Base-by-base conservation (phyloP, 2,797 vertebrate species). In the Enoplosus armatus region DNA sequence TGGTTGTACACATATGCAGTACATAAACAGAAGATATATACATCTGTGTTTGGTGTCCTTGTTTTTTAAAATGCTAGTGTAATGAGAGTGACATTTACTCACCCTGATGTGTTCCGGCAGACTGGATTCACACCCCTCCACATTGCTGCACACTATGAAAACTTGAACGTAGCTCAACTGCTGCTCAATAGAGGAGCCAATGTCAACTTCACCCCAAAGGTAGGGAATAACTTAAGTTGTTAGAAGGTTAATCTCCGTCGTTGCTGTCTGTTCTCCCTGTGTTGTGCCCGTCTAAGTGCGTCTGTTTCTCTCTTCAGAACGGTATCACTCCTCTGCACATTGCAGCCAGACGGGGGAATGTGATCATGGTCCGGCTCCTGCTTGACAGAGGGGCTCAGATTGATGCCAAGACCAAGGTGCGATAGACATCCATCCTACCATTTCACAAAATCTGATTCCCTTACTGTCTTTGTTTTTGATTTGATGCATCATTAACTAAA, bases 51-150 rank as follows among this genome's bases (percentile, higher is more conserved):
- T 60, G 7, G 15, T 75, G 33, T 61, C 43, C 3, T 56, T 65
- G 14, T 73, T 66, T 71, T 59, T 24, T 66, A 54, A 61, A 84
- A 58, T 70, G 29, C 37, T 69, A 72, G 59, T 4, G n/a, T 53
- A 37, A 56, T 58, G 3, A 76, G 6, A 72, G 18, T 67, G 54
- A 59, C 39, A 24, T 54, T 33, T 64, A 20, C 35, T 85, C 37
- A 54, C 58, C 1, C 41, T 60, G 18, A 45, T 81, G 74, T 89
- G 67, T 84, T 72, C 58, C 51, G 70, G 54, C 83, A 99, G 98
- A 99, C 98, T 74, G 98, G 98, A 77, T 99, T 99, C 91, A 99
- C 98, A 15, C 98, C 98, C 2, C 96, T 99, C 71, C 98, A 99
- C 93, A 99, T 99, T 61, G 98, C 98, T 64, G 98, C 98, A 56